A percentile compares a stretch with the other conserved stretches of the same genome.
These are phyloP conservation scores for Jaculus jaculus DNA, from an alignment of 2,113 vertebrate species.

Conservation along the genomic window DNA sequence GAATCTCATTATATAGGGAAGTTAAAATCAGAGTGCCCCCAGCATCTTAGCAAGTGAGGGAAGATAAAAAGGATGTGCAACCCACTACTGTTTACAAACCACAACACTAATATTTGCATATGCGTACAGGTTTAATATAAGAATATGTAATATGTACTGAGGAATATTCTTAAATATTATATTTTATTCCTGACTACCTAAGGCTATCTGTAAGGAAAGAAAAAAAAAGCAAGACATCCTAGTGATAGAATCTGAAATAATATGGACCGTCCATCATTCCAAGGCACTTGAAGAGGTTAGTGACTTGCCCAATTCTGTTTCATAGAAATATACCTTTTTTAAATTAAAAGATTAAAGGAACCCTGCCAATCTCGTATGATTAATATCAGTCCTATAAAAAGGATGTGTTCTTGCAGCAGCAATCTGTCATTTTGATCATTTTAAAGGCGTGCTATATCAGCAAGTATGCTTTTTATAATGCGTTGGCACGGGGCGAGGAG, in stretches of 20 bases:
- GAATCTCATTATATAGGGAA: not conserved
- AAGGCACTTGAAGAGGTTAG: not conserved
- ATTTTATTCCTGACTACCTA: not conserved
- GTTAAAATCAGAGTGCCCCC: not conserved
- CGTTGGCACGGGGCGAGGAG: not conserved
- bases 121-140: no score
- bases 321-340: not conserved
- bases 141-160: not conserved
- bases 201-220: not conserved
- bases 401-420: conserved; percentile 66
- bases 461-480: conserved; percentile 73
- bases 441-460: conserved; percentile 75
- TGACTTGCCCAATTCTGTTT: not conserved
- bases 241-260: not conserved
- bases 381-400: conserved; percentile 70
- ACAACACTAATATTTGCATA: not conserved
- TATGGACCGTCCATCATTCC: not conserved
- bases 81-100: not conserved
- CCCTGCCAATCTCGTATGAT: conserved; percentile 55
- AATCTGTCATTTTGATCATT: conserved; percentile 80
- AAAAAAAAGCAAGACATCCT: not conserved
- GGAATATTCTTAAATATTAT: not conserved
- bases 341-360: conserved; percentile 68
- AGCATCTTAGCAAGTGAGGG: no score
- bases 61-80: not conserved